Conservation (phyloP, 2,113 vertebrate genomes). For the Oplegnathus fasciatus region DNA sequence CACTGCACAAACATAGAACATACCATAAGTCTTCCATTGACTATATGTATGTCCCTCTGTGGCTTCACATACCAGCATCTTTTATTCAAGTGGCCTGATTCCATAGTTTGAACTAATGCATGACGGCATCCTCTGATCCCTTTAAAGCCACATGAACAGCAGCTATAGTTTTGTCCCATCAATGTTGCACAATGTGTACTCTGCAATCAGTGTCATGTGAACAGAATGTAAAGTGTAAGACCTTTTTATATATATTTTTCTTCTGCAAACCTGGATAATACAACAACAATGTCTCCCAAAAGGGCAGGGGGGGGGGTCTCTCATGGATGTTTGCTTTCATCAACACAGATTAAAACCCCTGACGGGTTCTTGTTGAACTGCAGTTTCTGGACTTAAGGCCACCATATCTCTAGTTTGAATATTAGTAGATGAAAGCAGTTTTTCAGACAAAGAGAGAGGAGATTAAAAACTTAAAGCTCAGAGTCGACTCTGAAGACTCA, state of each 20-base stretch:
- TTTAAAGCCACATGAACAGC: constrained; percentile 44
- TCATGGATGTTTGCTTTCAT: neutral
- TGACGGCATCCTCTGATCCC: constrained; percentile 61
- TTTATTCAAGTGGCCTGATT: constrained; percentile 72
- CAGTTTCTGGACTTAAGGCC: constrained; percentile 37
- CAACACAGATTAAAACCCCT: constrained; percentile 12
- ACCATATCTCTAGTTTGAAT: constrained; percentile 18
- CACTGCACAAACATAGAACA: neutral
- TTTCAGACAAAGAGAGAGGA: constrained; percentile 24
- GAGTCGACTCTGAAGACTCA: constrained; percentile 22
- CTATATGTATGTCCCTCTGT: constrained; percentile 13
- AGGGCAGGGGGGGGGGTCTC: neutral
- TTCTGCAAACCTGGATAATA: constrained; percentile 18
- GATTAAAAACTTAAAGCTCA: constrained; percentile 60
- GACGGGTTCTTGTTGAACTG: constrained; percentile 18
- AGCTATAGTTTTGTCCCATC: constrained; percentile 45
- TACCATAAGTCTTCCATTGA: neutral
- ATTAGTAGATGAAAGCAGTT: constrained; percentile 18
- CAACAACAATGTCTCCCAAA: neutral
- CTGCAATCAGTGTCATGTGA: neutral
- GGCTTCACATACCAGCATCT: constrained; percentile 51
- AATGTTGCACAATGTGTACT: constrained; percentile 12
- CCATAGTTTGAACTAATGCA: constrained; percentile 72
- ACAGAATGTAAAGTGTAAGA: neutral
- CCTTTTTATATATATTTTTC: neutral